Conservation (phyloP, 2,888 invertebrate genomes). For the Leptarthrus brevirostris region DNA sequence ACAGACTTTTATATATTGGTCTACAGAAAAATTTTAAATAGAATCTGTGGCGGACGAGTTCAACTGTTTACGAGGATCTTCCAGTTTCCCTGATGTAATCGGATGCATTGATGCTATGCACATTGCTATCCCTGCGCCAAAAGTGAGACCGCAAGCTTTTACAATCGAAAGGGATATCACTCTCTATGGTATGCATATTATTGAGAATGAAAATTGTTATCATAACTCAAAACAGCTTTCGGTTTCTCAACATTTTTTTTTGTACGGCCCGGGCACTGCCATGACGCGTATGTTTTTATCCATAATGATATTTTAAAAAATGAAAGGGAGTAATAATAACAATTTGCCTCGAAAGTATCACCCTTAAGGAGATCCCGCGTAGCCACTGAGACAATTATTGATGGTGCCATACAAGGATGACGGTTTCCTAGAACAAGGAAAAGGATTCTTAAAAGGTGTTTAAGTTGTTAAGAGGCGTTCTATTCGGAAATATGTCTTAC, state of each 20-base stretch:
- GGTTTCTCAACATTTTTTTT: too few relatives aligned
- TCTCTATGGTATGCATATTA: not conserved
- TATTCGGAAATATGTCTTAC: not conserved
- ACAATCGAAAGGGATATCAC: not conserved
- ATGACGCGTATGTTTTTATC: not conserved
- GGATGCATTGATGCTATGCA: not conserved
- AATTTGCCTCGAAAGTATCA: not conserved
- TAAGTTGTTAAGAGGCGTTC: not conserved
- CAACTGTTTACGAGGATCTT: not conserved
- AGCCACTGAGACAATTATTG: not conserved
- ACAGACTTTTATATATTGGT: not conserved
- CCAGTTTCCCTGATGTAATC: not conserved
- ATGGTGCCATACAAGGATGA: constrained; percentile 5
- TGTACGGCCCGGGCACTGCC: not conserved
- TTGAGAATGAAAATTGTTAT: too few relatives aligned
- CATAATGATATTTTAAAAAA: not conserved
- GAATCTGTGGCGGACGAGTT: not conserved
- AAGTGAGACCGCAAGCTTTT: not conserved
- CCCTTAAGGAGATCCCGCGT: not conserved
- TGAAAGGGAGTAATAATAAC: too few relatives aligned
- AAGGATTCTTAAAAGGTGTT: not conserved
- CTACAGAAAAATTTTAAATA: not conserved
- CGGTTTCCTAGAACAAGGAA: not conserved
- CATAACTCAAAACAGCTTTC: too few relatives aligned
- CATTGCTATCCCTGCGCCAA: not conserved